A percentile compares a stretch with the other conserved stretches of the same genome.
Conservation (phyloP, 2,888 invertebrate species). For the Piscicola geometra region DNA sequence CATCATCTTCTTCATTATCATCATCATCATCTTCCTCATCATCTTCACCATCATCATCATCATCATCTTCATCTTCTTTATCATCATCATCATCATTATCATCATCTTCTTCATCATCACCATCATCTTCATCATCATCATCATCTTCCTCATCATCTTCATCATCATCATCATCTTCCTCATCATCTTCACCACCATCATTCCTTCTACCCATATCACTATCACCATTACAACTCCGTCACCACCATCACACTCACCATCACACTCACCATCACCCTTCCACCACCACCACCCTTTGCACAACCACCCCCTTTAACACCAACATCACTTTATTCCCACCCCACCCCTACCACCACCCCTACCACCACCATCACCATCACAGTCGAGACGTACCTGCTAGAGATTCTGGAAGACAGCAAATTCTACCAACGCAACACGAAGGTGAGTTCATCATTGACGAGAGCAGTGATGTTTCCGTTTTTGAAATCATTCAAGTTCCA, state of each 20-base stretch:
- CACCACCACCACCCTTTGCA: too few relatives aligned
- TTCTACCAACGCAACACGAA: not conserved
- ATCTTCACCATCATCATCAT: not conserved
- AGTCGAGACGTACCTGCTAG: constrained; percentile 19
- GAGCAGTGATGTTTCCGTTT: not conserved
- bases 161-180: not conserved
- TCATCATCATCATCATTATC: not conserved
- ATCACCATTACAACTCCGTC: not conserved
- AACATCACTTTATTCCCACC: too few relatives aligned
- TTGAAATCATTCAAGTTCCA: constrained; percentile 2
- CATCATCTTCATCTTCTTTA: not conserved
- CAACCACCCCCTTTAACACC: too few relatives aligned
- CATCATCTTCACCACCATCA: not conserved
- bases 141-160: not conserved
- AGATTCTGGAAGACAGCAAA: not conserved
- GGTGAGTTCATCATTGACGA: not conserved
- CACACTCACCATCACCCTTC: too few relatives aligned
- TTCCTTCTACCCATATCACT: not conserved
- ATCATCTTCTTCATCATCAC: not conserved
- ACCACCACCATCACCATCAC: not conserved
- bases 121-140: not conserved
- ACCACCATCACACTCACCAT: not conserved
- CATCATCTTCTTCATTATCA: not conserved
- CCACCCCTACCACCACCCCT: too few relatives aligned
- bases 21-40: not conserved